phyloP scores from a whole-genome alignment of 2,888 invertebrate species.

The Byasa hedistus region DNA sequence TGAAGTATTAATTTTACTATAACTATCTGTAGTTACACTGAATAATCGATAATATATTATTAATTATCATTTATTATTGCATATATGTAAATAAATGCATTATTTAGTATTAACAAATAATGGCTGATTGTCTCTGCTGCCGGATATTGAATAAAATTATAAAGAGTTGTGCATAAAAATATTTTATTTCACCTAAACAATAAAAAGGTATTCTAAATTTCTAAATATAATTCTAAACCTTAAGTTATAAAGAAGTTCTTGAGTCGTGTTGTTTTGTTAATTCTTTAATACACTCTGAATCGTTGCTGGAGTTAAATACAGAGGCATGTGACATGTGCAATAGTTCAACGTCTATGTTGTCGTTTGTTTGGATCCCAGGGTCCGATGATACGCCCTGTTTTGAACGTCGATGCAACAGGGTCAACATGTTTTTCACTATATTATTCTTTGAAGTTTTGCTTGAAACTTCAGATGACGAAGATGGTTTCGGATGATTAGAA shows the following conservation, averaged over 20 bases:
- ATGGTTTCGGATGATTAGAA: slow-evolving; percentile 43
- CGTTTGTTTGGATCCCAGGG: slow-evolving; percentile 47
- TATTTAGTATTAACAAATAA: not conserved
- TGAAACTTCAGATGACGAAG: slow-evolving; percentile 42
- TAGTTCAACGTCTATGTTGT: slow-evolving; percentile 52
- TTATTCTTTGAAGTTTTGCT: slow-evolving; percentile 65
- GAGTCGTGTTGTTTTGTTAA: slow-evolving; percentile 47
- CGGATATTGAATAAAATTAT: slow-evolving; percentile 1
- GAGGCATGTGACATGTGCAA: slow-evolving; percentile 61
- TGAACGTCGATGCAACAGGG: slow-evolving; percentile 48
- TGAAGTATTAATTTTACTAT: no score
- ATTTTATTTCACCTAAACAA: slow-evolving; percentile 36
- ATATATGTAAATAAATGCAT: not conserved
- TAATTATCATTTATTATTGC: no score
- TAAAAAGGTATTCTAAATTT: slow-evolving; percentile 25
- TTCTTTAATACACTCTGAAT: slow-evolving; percentile 44
- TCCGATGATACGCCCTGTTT: slow-evolving; percentile 55
- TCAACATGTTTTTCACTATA: slow-evolving; percentile 52
- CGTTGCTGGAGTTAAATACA: slow-evolving; percentile 53
- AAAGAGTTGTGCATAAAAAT: slow-evolving; percentile 20
- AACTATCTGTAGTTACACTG: no score
- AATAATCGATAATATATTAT: no score
- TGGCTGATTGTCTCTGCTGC: no score
- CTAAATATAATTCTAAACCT: slow-evolving; percentile 36
- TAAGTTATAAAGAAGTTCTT: slow-evolving; percentile 54